Evolutionary conservation across 2,113 vertebrate genomes (phyloP).

Genomic region (Heptranchias perlo): DNA sequence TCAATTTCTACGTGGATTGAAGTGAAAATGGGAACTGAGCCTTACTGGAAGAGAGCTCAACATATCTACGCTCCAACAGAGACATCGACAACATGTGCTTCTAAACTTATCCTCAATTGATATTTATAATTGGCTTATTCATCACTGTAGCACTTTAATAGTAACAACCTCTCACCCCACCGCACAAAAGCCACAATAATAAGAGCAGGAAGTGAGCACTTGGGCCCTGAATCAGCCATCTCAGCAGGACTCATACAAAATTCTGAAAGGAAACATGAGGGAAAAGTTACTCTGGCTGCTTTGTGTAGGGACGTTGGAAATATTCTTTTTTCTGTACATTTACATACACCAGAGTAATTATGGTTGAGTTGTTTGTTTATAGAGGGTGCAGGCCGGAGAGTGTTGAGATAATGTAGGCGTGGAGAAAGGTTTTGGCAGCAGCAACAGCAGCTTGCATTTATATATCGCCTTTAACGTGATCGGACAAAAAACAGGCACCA

Average conservation of each 20-base stretch:
- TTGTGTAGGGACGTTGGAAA: background rate
- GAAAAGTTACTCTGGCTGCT: background rate
- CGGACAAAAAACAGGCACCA: background rate
- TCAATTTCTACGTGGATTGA: background rate
- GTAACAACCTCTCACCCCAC: background rate
- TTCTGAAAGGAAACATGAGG: background rate
- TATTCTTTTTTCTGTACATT: background rate
- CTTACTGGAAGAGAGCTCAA: background rate
- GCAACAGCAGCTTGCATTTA: background rate
- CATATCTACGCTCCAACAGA: background rate
- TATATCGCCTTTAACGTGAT: background rate
- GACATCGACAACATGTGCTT: background rate
- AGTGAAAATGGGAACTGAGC: background rate
- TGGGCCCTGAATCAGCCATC: background rate
- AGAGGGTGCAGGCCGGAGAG: background rate
- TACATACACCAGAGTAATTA: background rate
- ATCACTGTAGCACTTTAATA: background rate
- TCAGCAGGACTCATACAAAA: background rate
- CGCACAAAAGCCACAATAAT: background rate
- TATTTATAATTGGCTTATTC: background rate
- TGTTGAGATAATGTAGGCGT: background rate
- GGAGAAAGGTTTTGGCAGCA: background rate
- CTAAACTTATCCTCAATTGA: background rate
- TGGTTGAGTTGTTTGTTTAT: background rate
- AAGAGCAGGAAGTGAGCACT: background rate